Evolutionary conservation across 1,140 invertebrate genomes (phyloP), one percentile per base, ranked within the genome.

Genomic region (Ostrea denselamellosa): DNA sequence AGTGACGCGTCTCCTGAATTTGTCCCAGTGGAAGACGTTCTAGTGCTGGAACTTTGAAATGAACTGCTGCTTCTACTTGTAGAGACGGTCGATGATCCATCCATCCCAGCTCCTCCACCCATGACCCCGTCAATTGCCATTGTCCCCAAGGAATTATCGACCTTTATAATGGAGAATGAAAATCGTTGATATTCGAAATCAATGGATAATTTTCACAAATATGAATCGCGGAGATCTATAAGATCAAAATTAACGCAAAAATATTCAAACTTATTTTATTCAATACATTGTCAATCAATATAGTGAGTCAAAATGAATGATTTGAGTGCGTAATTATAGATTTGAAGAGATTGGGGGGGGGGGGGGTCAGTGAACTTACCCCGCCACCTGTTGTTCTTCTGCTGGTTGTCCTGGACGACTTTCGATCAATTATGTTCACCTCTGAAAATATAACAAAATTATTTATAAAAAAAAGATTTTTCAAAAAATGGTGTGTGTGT

Each of bases 341-440:
- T 44, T 44, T 44, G 34, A 44, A 44, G 34, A 44, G 1, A 44
- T 44, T 44, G 34, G 34, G 34, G 34, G 1, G 5, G 1, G 34
- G 34, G 34, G 34, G 1, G 5, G 1, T 44, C 34, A 44, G 34
- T 44, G 2, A 2, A 12, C 58, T n/a, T 0, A 62, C n/a, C n/a
- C 22, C 65, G 9, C 22, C 25, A 71, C 12, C 22, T 28, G 8
- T 28, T 10, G n/a, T 25, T 0, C 12, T 22, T 8, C 0, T 2
- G 10, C 22, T 71, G n/a, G 8, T 77, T 77, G 68, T 28, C 4
- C 22, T 28, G 25, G 28, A 14, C 12, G 68, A 77, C 25, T 77
- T 77, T 77, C 68, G 22, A 14, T 77, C 25, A 44, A 77, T 77
- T 17, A 77, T 77, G 28, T 77, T 77, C 9, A 77, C 68, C 25